Conservation (phyloP, 92 coral and sea anemone genomes). For the Epizoanthus rinbou region DNA sequence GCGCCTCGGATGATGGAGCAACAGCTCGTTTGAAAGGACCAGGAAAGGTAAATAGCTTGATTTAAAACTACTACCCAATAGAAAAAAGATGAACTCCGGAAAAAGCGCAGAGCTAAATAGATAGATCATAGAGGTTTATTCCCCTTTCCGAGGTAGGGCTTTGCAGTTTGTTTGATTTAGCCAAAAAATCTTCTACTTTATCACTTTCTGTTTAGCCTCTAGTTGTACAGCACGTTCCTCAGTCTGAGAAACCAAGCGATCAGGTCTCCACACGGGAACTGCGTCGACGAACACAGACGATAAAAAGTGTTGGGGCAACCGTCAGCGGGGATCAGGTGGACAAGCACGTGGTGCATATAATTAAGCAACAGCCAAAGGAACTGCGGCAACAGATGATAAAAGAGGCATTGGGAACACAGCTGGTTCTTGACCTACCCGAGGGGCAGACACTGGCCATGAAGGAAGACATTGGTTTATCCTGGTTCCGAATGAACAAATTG, state of each 20-base stretch:
- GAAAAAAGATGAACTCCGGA: not conserved
- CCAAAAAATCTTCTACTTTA: not conserved
- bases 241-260: not conserved
- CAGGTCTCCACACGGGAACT: conserved; percentile 3
- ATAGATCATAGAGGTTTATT: too few species aligned
- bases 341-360: not conserved
- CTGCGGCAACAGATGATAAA: not conserved
- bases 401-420: conserved; percentile 9
- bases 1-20: not conserved
- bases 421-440: conserved; percentile 1
- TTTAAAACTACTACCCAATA: too few species aligned
- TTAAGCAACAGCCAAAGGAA: not conserved
- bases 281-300: not conserved
- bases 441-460: not conserved
- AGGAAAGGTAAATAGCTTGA: not conserved
- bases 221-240: conserved; percentile 2
- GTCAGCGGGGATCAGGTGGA: not conserved
- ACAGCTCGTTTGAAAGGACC: conserved; percentile 1
- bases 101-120: not conserved
- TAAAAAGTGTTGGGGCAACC: conserved; percentile 1
- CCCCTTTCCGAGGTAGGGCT: too few species aligned
- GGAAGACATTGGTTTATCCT: not conserved
- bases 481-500: too few species aligned
- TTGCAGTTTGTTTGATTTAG: not conserved
- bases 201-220: conserved; percentile 5